Percentiles rank a stretch among this genome's conserved stretches.
Evolutionary conservation across 2,888 invertebrate genomes (phyloP).

Genomic region (Scaptomyza tumidula): DNA sequence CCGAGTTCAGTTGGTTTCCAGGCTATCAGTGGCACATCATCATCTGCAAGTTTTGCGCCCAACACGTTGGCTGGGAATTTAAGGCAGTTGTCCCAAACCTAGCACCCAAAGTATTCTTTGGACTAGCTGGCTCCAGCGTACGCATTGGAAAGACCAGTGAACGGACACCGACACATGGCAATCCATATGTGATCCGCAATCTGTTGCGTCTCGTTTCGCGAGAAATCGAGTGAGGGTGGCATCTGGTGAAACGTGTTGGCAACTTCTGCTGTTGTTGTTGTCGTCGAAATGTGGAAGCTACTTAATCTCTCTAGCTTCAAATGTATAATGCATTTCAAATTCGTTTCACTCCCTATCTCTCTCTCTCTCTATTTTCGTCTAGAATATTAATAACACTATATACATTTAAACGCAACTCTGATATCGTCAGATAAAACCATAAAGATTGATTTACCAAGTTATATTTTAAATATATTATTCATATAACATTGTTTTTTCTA

Average conservation of each 20-base stretch:
- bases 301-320: slow-evolving; percentile 23
- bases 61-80: slow-evolving; percentile 93
- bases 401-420: slow-evolving; percentile 13
- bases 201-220: slow-evolving; percentile 70
- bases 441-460: slow-evolving; percentile 64
- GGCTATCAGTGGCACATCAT: slow-evolving; percentile 93
- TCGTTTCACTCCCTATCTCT: slow-evolving; percentile 48
- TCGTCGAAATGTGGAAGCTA: slow-evolving; percentile 13
- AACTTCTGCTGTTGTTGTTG: slow-evolving; percentile 41
- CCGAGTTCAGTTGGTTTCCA: slow-evolving; percentile 94
- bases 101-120: slow-evolving; percentile 89
- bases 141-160: slow-evolving; percentile 78
- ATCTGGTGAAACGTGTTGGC: slow-evolving; percentile 70
- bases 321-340: slow-evolving; percentile 26
- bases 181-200: slow-evolving; percentile 70
- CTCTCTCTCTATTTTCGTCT: slow-evolving; percentile 17
- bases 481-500: slow-evolving; percentile 29
- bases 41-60: slow-evolving; percentile 88
- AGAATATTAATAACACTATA: slow-evolving; percentile 17
- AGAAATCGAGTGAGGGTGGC: slow-evolving; percentile 77
- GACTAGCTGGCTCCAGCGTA: slow-evolving; percentile 87
- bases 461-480: slow-evolving; percentile 51
- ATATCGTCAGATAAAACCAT: slow-evolving; percentile 15
- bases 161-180: slow-evolving; percentile 60
- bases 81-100: slow-evolving; percentile 87